Conservation (phyloP, 2,113 vertebrate genomes). For the Shinisaurus crocodilurus region DNA sequence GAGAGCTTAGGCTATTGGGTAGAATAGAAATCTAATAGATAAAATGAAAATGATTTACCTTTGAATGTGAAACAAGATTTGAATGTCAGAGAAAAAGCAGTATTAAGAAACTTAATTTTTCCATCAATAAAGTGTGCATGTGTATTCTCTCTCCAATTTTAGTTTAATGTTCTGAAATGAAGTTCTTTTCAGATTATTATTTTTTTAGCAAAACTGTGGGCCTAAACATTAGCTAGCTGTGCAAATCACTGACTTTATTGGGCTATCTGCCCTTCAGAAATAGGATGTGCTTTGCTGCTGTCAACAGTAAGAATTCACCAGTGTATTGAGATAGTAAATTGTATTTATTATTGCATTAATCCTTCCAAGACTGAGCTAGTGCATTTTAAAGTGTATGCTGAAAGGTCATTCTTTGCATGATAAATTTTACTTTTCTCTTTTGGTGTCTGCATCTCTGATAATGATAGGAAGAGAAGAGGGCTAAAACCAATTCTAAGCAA, state of each 20-base stretch:
- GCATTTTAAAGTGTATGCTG: background rate
- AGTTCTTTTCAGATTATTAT: background rate
- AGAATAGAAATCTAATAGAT: no score
- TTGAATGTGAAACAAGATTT: background rate
- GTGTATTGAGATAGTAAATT: background rate
- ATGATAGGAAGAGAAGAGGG: background rate
- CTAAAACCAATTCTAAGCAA: background rate
- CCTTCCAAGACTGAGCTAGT: background rate
- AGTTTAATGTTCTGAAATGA: background rate
- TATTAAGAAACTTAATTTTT: background rate
- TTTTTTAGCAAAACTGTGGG: background rate
- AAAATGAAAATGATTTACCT: no score
- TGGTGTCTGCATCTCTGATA: background rate
- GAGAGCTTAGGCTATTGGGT: no score
- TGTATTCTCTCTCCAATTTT: background rate
- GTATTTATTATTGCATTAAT: background rate
- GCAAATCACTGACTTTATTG: background rate
- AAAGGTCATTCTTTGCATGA: conserved; percentile 10
- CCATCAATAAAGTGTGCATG: no score
- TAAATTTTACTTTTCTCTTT: background rate
- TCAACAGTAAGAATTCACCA: conserved; percentile 12
- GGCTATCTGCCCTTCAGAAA: background rate
- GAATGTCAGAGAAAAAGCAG: background rate
- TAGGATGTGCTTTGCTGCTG: background rate
- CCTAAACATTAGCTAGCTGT: background rate